Base-by-base conservation (phyloP, 2,113 vertebrate genomes). In the Cinclus mexicanus region DNA sequence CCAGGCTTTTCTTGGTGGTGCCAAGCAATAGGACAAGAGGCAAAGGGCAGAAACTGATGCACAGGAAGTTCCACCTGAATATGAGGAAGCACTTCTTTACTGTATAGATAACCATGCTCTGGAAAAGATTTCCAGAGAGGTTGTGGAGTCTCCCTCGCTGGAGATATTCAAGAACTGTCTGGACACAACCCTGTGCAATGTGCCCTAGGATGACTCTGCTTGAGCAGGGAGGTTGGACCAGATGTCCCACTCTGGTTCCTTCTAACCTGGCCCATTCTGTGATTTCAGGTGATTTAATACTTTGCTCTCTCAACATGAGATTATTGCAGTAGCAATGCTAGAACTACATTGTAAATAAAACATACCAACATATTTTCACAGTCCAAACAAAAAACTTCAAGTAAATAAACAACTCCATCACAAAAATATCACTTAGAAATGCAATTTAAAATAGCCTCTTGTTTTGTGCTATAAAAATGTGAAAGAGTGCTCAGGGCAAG, bases 401-500 rank as follows among this genome's bases (percentile, higher is more conserved):
- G 83, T 56, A 94, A 89, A 90, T 83, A 93, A 89, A 83, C 81
- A 86, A 81, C 14, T 67, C 22, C 9, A 75, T 55, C 78, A 55
- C 20, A 56, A 14, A 94, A 95, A 60, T 65, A 91, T 64, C 68
- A 84, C 47, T 94, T 82, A 94, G 91, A 93, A 94, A 91, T 71
- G 47, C 47, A 95, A 90, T 90, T 95, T 60, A 89, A 87, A 86
- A 72, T 8, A 84, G 7, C 4, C 10, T 90, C 76, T 91, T 69
- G 29, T 53, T 94, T 83, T 90, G 46, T 56, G 52, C 69, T 59
- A 50, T 49, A 87, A 95, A 90, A 96, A 86, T 57, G 85, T 22
- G 25, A 69, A 88, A 56, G 57, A 68, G 33, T 53, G 50, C 18
- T 70, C 1, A 5, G 59, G 42, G 83, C 47, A 95, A 71, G n/a